Conservation (phyloP, 2,113 vertebrate species). For the Grantiella picta region DNA sequence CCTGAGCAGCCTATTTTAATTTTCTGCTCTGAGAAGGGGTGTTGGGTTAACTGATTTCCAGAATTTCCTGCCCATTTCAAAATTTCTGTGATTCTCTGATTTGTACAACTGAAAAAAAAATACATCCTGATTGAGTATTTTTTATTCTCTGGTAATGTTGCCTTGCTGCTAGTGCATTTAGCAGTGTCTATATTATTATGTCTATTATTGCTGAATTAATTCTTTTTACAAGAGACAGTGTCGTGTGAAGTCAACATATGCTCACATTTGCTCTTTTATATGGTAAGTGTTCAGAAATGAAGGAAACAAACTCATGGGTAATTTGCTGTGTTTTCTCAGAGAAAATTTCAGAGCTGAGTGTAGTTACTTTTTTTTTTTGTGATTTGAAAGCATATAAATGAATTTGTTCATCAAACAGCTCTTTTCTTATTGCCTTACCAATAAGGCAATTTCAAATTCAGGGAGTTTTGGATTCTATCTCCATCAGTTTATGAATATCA, state of each 20-base stretch:
- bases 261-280: background rate
- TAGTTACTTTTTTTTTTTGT: background rate
- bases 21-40: background rate
- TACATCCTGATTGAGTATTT: background rate
- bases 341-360: background rate
- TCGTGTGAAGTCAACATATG: background rate
- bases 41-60: background rate
- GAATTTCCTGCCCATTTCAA: background rate
- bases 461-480: background rate
- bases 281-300: background rate
- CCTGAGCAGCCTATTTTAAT: background rate
- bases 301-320: background rate
- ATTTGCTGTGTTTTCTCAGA: background rate
- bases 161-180: background rate
- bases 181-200: background rate
- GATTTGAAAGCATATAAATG: background rate
- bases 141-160: background rate
- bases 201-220: slow-evolving; percentile 1
- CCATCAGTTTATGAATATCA: background rate
- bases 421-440: background rate
- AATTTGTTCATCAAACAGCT: background rate
- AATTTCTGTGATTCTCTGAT: background rate
- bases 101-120: background rate
- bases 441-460: background rate
- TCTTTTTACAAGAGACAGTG: background rate